A percentile compares a stretch with the other conserved stretches of the same genome.
These are phyloP conservation scores for Ariopsis seemanni DNA, from an alignment of 2,113 vertebrate species.

Conservation along the genomic window DNA sequence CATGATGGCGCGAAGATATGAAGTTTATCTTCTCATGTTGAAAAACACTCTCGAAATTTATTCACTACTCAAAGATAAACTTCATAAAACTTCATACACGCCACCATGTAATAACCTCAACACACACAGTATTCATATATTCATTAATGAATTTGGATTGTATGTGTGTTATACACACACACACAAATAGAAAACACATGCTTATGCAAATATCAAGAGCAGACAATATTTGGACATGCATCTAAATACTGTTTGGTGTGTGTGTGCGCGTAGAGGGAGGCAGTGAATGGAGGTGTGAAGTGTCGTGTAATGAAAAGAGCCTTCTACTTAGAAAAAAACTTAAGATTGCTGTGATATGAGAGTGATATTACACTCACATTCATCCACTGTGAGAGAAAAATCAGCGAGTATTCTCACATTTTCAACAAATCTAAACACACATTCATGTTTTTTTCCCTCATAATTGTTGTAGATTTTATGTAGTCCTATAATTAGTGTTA, in stretches of 20 bases:
- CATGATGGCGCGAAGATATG: no score
- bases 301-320: constrained; percentile 10
- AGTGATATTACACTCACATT: neutral
- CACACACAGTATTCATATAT: no score
- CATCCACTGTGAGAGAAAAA: neutral
- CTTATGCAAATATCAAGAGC: neutral
- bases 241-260: neutral
- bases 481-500: neutral
- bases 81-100: no score
- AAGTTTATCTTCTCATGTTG: no score
- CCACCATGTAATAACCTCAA: no score
- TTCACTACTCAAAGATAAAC: no score
- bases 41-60: no score
- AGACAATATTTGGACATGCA: no score
- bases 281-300: constrained; percentile 20
- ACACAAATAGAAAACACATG: neutral
- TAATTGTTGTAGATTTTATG: neutral
- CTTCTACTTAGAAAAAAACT: neutral
- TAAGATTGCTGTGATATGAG: neutral
- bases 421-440: neutral
- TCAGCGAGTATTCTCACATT: neutral
- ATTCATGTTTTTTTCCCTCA: neutral
- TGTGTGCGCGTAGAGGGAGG: constrained; percentile 34
- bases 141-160: no score
- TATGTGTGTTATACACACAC: no score